phyloP scores from a whole-genome alignment of 2,888 invertebrate genomes.

The Peribatodes rhomboidaria region DNA sequence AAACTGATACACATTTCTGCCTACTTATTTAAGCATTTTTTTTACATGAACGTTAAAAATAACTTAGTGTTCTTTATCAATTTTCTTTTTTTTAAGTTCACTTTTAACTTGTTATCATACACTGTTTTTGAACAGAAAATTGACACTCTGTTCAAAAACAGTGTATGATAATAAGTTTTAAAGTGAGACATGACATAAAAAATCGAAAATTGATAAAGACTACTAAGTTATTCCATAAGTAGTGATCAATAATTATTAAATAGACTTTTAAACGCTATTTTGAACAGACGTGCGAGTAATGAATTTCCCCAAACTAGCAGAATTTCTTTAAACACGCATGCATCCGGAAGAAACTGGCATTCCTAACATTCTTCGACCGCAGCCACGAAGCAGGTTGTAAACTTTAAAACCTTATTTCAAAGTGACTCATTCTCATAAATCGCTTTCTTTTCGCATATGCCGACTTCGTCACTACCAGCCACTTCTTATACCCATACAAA shows the following conservation, averaged over 20 bases:
- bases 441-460: constrained; percentile 58
- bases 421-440: constrained; percentile 56
- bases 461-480: constrained; percentile 36
- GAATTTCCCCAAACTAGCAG: constrained; percentile 20
- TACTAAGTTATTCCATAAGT: not conserved
- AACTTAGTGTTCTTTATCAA: too few relatives aligned
- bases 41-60: too few relatives aligned
- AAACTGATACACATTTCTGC: too few relatives aligned
- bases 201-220: not conserved
- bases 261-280: not conserved
- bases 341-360: constrained; percentile 63
- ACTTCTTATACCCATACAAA: not conserved
- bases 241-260: not conserved
- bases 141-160: too few relatives aligned
- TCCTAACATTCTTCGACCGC: constrained; percentile 48
- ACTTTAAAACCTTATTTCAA: constrained; percentile 50
- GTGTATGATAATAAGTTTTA: too few relatives aligned
- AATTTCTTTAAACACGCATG: constrained; percentile 33
- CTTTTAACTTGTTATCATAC: too few relatives aligned
- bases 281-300: not conserved
- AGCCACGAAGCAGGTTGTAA: constrained; percentile 42
- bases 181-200: too few relatives aligned
- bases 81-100: too few relatives aligned
- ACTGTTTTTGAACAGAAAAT: too few relatives aligned
- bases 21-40: too few relatives aligned